phyloP scores from a whole-genome alignment of 2,888 invertebrate species.

The Meloe dianella region DNA sequence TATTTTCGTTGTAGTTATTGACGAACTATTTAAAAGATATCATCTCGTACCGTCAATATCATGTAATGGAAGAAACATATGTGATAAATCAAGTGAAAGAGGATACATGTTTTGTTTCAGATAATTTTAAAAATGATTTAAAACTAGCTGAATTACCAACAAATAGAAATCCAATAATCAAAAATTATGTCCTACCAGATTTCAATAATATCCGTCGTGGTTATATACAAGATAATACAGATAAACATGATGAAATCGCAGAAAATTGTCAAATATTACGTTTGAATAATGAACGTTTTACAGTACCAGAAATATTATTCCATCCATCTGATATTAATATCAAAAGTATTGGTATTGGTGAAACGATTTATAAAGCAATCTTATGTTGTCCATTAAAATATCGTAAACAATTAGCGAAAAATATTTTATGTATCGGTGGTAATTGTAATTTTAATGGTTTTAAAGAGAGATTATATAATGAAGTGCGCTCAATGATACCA shows the following conservation, averaged over 20 bases:
- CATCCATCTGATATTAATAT: conserved; percentile 95
- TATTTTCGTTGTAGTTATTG: no score
- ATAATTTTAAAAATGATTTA: conserved; percentile 83
- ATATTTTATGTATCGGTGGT: conserved; percentile 87
- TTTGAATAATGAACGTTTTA: conserved; percentile 92
- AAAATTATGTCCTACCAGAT: conserved; percentile 96
- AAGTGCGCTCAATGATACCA: conserved; percentile 79
- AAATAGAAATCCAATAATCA: conserved; percentile 72
- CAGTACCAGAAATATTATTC: conserved; percentile 93
- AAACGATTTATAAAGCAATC: conserved; percentile 83
- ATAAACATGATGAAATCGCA: conserved; percentile 45
- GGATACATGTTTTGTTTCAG: conserved; percentile 92
- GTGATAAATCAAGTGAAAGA: conserved; percentile 99
- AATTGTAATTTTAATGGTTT: conserved; percentile 83
- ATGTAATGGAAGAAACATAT: conserved; percentile 98
- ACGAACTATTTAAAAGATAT: conserved; percentile 98
- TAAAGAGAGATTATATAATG: conserved; percentile 75
- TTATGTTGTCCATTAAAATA: conserved; percentile 74
- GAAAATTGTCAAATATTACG: conserved; percentile 73
- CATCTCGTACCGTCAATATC: conserved; percentile 92
- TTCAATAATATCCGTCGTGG: conserved; percentile 89
- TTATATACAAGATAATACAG: conserved; percentile 51
- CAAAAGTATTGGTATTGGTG: conserved; percentile 88
- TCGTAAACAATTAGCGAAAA: conserved; percentile 77
- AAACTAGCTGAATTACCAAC: conserved; percentile 67